Evolutionary conservation across 1,140 invertebrate genomes (phyloP).

Genomic region (Sitophilus oryzae): DNA sequence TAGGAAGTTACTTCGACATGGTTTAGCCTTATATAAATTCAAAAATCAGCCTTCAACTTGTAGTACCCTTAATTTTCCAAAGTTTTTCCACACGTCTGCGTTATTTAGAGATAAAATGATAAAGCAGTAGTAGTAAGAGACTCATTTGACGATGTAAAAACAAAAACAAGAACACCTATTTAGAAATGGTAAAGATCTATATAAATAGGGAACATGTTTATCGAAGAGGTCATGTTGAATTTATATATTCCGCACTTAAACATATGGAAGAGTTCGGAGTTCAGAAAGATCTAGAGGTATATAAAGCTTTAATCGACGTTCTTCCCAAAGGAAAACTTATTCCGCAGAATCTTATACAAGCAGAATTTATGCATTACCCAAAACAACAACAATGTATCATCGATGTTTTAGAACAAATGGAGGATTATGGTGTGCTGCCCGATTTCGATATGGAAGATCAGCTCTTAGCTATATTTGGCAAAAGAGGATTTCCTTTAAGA

Average conservation of each 20-base stretch:
- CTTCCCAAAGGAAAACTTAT: constrained; percentile 90
- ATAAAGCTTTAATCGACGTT: constrained; percentile 84
- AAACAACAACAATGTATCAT: constrained; percentile 90
- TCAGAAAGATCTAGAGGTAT: constrained; percentile 83
- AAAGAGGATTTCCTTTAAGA: constrained; percentile 65
- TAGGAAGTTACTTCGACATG: constrained; percentile 12
- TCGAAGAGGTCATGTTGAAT: constrained; percentile 81
- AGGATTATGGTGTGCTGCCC: constrained; percentile 83
- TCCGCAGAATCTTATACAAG: constrained; percentile 72
- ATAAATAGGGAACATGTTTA: constrained; percentile 52
- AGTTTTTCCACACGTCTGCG: constrained; percentile 5
- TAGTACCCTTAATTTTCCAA: constrained; percentile 5
- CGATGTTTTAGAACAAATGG: constrained; percentile 85
- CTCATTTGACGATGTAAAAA: constrained; percentile 51
- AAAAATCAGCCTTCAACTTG: constrained; percentile 1
- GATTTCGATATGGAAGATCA: constrained; percentile 82
- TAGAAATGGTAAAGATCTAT: constrained; percentile 70
- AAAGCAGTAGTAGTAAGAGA: constrained; percentile 14
- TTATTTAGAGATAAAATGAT: too few species aligned
- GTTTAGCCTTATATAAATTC: constrained; percentile 5
- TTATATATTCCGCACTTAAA: constrained; percentile 83
- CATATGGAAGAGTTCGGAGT: constrained; percentile 88
- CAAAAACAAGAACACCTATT: constrained; percentile 68
- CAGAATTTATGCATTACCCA: constrained; percentile 86
- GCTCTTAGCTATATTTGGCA: constrained; percentile 79